Percentiles rank a stretch among this genome's conserved stretches.
These are phyloP conservation scores for Hemitrygon akajei DNA, from an alignment of 2,797 vertebrate genomes.

Conservation along the genomic window DNA sequence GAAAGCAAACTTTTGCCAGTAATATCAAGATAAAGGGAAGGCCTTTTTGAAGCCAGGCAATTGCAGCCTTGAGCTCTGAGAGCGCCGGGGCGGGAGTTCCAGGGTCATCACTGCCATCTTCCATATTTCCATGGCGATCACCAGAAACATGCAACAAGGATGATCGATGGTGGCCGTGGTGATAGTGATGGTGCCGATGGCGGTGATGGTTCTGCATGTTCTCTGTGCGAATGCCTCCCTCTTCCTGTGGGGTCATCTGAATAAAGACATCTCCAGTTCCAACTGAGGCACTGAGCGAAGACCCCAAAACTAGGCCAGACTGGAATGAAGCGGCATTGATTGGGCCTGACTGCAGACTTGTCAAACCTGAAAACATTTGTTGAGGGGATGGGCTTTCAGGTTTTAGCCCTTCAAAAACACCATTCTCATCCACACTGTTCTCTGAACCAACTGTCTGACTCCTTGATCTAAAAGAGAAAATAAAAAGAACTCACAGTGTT, in stretches of 20 bases:
- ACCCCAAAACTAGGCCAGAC: conserved; percentile 79
- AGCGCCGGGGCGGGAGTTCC: conserved; percentile 84
- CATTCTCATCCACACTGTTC: conserved; percentile 78
- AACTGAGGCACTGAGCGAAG: conserved; percentile 52
- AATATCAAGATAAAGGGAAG: conserved; percentile 95
- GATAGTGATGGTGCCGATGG: conserved; percentile 69
- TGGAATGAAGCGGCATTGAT: conserved; percentile 76
- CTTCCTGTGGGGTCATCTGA: conserved; percentile 84
- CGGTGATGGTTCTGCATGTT: conserved; percentile 63
- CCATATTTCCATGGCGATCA: conserved; percentile 70
- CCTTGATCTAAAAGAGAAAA: conserved; percentile 62
- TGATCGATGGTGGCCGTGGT: conserved; percentile 72
- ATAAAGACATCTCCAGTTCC: conserved; percentile 78
- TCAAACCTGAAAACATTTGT: conserved; percentile 83
- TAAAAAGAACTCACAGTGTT: background rate
- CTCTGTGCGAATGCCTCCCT: conserved; percentile 65
- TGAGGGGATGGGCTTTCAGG: conserved; percentile 75
- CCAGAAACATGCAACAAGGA: conserved; percentile 79
- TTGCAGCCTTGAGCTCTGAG: conserved; percentile 81
- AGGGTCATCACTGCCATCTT: conserved; percentile 70
- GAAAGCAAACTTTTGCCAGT: conserved; percentile 91
- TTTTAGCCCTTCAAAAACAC: conserved; percentile 89
- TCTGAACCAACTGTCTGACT: conserved; percentile 85
- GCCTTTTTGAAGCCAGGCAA: conserved; percentile 91
- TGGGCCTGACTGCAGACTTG: conserved; percentile 69